Evolutionary conservation across 2,888 invertebrate genomes (phyloP), one percentile per base, ranked within the genome.

Genomic region (Epicampocera succincta): DNA sequence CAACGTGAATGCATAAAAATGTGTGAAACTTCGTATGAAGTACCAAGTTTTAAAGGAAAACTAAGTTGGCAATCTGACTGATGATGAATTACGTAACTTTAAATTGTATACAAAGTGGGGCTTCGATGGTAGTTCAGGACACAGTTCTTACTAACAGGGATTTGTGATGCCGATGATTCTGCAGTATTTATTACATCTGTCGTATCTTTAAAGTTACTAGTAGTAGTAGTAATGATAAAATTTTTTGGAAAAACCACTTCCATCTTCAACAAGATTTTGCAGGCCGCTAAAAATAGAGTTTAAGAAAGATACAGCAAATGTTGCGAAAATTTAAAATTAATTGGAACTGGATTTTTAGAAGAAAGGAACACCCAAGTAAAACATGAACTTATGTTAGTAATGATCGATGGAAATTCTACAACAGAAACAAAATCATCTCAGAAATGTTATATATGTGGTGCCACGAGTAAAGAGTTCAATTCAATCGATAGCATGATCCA

Each of bases 341-440:
- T n/a, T n/a, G n/a, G n/a, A n/a, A n/a, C n/a, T 1, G 42, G 1
- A 12, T 42, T 0, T 3, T 12, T 12, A 42, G 42, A 12, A 12
- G 12, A 42, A 42, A 12, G 9, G 12, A 42, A 42, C 12, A 11
- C 9, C 50, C 21, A 21, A n/a, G 13, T 29, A 29, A 52, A 29
- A 25, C 52, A 52, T 25, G 52, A 52, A 52, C 29, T 52, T 52
- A 13, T 29, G 52, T 52, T 52, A 52, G 52, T 52, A 52, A 52
- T 52, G 25, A 52, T 52, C 52, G 52, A 52, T 25, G 25, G 25
- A 25, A 25, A 25, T 25, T 25, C 25, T 2, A 25, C 3, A 3
- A 25, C 25, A 25, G 25, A 25, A 25, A 25, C 25, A 25, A 25
- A 25, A 25, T 25, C 25, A 25, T 2, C 25, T 25, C 25, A 25